phyloP scores from a whole-genome alignment of 2,888 invertebrate species.

The Pristionchus entomophagus region DNA sequence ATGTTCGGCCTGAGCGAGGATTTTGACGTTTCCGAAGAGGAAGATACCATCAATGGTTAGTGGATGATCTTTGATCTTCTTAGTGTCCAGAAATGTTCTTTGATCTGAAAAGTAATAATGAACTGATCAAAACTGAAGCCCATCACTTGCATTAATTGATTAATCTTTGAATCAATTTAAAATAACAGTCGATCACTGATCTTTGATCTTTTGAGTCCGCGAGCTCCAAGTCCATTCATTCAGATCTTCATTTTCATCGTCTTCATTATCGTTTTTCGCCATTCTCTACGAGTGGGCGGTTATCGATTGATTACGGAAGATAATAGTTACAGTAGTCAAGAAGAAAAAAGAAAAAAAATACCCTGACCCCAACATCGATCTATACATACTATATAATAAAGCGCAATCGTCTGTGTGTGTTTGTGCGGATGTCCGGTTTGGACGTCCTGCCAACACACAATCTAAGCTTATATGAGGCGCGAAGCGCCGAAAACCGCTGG shows the following conservation, averaged over 20 bases:
- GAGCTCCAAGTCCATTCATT: background rate
- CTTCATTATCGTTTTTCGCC: constrained; percentile 2
- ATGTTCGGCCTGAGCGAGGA: constrained; percentile 48
- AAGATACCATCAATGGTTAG: constrained; percentile 38
- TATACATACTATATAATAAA: no score
- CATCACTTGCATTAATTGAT: background rate
- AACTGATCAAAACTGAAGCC: no score
- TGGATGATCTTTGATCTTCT: no score
- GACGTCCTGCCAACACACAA: no score
- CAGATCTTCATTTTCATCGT: constrained; percentile 20
- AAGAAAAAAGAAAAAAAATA: no score
- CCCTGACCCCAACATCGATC: no score
- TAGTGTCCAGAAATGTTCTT: no score
- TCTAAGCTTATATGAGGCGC: no score
- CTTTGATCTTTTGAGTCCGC: constrained; percentile 35
- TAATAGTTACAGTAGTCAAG: background rate
- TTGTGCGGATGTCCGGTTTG: no score
- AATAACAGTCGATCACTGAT: background rate
- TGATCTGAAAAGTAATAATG: no score
- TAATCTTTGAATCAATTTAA: background rate
- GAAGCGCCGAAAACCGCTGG: no score
- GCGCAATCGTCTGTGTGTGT: no score
- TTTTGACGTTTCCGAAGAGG: constrained; percentile 42
- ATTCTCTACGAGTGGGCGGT: constrained; percentile 29
- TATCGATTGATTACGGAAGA: constrained; percentile 23